Evolutionary conservation across 2,113 vertebrate genomes (phyloP).

Genomic region (Pao palembangensis): DNA sequence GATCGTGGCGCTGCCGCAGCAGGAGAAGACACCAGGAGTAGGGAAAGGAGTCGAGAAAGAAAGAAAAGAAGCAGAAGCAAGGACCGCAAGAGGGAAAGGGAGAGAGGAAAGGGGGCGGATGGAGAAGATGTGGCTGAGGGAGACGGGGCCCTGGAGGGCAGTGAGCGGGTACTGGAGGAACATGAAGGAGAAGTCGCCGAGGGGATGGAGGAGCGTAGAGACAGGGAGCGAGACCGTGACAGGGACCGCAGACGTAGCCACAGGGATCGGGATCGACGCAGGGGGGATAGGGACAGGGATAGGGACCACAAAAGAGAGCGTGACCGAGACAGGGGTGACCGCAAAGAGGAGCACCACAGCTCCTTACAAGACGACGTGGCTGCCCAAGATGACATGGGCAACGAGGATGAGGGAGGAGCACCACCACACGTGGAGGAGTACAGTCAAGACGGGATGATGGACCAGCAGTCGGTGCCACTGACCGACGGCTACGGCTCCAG

Average conservation of each 20-base stretch:
- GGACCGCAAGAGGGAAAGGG: constrained; percentile 78
- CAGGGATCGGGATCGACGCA: constrained; percentile 68
- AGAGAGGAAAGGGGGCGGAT: constrained; percentile 71
- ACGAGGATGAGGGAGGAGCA: constrained; percentile 66
- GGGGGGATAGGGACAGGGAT: constrained; percentile 81
- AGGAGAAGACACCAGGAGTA: constrained; percentile 63
- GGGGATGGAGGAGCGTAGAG: constrained; percentile 69
- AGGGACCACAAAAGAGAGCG: constrained; percentile 73
- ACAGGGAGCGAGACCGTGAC: constrained; percentile 73
- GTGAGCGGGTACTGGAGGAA: constrained; percentile 70
- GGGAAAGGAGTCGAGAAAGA: constrained; percentile 73
- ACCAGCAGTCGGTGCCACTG: constrained; percentile 77
- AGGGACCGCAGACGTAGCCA: constrained; percentile 73
- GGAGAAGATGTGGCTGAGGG: constrained; percentile 66
- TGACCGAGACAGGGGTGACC: constrained; percentile 74
- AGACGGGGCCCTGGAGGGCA: constrained; percentile 50
- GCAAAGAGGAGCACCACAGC: constrained; percentile 71
- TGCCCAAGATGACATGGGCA: constrained; percentile 70
- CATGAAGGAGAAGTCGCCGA: constrained; percentile 73
- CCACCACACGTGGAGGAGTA: constrained; percentile 71
- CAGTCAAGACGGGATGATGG: constrained; percentile 81
- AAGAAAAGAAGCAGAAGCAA: constrained; percentile 73
- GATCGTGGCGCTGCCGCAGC: constrained; percentile 47
- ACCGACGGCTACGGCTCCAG: constrained; percentile 83
- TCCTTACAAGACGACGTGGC: constrained; percentile 52